Evolutionary conservation across 2,113 vertebrate genomes (phyloP).

Genomic region (Charina bottae): DNA sequence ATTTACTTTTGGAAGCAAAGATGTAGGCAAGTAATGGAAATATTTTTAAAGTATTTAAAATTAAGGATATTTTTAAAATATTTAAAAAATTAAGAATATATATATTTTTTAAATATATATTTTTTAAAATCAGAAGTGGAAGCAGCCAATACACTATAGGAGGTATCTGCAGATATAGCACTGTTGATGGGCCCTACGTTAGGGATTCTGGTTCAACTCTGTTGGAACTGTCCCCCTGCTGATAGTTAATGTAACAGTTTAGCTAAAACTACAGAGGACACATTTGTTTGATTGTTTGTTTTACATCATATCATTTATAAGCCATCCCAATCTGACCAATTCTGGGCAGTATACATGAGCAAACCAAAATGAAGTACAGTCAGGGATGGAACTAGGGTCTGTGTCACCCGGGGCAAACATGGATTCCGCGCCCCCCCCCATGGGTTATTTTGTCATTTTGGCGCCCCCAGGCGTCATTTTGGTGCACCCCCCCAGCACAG

Average conservation of each 20-base stretch:
- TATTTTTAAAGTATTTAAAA: not conserved
- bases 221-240: not conserved
- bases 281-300: not conserved
- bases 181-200: not conserved
- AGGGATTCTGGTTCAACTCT: not conserved
- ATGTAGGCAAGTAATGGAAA: not conserved
- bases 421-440: no score
- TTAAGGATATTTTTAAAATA: not conserved
- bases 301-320: not conserved
- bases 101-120: no score
- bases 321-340: not conserved
- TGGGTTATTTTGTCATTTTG: no score
- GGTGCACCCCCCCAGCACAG: no score
- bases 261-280: not conserved
- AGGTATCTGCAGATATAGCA: not conserved
- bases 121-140: not conserved
- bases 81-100: not conserved
- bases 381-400: no score
- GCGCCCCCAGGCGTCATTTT: no score
- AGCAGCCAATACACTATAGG: not conserved
- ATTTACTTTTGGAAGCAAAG: not conserved
- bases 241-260: not conserved
- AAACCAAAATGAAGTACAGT: not conserved
- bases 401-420: no score
- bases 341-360: not conserved